phyloP scores from a whole-genome alignment of 2,888 invertebrate species.

The Rapana venosa region DNA sequence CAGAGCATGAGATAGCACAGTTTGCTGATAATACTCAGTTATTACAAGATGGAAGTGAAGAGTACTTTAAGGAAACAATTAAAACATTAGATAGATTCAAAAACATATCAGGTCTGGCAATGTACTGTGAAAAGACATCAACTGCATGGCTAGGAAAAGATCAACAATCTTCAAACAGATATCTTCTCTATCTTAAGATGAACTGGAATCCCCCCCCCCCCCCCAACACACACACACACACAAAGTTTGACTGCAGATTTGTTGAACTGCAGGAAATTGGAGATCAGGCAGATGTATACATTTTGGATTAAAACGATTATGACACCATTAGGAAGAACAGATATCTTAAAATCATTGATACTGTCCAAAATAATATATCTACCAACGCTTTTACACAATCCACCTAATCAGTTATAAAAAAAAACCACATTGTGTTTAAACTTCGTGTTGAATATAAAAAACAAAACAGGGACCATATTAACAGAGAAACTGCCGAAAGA shows the following conservation, averaged over 20 bases:
- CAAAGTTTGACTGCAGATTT: background rate
- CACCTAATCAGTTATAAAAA: background rate
- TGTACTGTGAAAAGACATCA: background rate
- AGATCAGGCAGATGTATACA: no score
- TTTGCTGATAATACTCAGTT: background rate
- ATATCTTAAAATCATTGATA: background rate
- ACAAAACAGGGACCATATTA: background rate
- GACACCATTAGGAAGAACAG: background rate
- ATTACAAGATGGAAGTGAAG: background rate
- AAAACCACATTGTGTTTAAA: background rate
- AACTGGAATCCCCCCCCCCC: background rate
- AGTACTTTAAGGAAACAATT: background rate
- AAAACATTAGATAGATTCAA: background rate
- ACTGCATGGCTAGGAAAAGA: background rate
- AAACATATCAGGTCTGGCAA: background rate
- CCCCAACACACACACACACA: no score
- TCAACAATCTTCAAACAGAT: background rate
- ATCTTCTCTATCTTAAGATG: background rate
- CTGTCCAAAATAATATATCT: background rate
- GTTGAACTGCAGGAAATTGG: no score
- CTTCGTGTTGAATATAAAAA: background rate
- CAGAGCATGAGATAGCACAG: background rate
- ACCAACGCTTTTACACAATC: background rate
- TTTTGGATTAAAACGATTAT: background rate
- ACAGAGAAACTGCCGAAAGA: background rate